Percentiles rank a stretch among this genome's conserved stretches.
Evolutionary conservation across 1,140 invertebrate species (phyloP).

Genomic region (Drosophila novamexicana): DNA sequence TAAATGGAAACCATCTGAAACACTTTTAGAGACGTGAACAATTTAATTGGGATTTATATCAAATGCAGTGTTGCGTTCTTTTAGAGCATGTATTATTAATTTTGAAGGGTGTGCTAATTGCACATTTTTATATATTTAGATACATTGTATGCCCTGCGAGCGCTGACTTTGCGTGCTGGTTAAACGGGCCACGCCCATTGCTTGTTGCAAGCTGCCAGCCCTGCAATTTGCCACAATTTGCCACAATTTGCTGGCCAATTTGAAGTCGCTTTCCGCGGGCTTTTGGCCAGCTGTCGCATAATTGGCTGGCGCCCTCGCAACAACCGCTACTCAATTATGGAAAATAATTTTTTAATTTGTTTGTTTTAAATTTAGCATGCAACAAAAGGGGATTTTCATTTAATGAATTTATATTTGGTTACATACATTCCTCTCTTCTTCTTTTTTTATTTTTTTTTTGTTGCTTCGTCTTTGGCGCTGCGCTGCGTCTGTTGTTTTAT

Average conservation of each 20-base stretch:
- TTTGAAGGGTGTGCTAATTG: slow-evolving; percentile 24
- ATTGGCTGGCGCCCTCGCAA: slow-evolving; percentile 42
- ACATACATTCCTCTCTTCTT: not conserved
- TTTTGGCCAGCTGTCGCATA: slow-evolving; percentile 43
- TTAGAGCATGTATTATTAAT: slow-evolving; percentile 8
- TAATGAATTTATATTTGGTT: slow-evolving; percentile 63
- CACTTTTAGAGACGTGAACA: too few relatives aligned
- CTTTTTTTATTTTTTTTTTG: slow-evolving; percentile 36
- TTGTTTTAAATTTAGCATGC: slow-evolving; percentile 53
- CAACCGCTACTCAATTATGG: slow-evolving; percentile 67
- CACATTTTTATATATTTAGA: not conserved
- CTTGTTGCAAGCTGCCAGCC: slow-evolving; percentile 33
- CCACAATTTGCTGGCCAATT: slow-evolving; percentile 69
- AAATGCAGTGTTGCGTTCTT: not conserved
- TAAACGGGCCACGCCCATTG: slow-evolving; percentile 51
- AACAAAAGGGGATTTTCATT: slow-evolving; percentile 62
- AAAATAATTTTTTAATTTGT: slow-evolving; percentile 73
- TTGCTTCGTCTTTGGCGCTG: slow-evolving; percentile 35
- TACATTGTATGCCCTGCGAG: slow-evolving; percentile 18
- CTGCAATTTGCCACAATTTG: slow-evolving; percentile 61
- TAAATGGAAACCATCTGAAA: too few relatives aligned
- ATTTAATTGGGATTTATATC: not conserved
- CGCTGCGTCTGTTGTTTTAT: slow-evolving; percentile 52
- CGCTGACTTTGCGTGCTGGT: slow-evolving; percentile 34
- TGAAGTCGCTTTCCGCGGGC: slow-evolving; percentile 3